phyloP scores from a whole-genome alignment of 2,888 invertebrate species.

The Xiphydria camelus region DNA sequence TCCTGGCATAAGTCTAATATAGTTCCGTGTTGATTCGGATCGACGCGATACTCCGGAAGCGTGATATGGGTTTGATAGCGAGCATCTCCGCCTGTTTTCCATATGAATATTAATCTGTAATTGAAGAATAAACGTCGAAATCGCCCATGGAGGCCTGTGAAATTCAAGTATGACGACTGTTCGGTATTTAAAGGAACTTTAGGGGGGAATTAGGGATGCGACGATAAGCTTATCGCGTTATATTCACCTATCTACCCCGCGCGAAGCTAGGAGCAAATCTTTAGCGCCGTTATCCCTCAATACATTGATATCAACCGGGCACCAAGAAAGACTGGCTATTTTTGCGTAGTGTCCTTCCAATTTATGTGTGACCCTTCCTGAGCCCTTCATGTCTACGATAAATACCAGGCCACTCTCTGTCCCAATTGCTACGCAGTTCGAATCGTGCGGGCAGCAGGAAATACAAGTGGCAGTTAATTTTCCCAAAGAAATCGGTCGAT shows the following conservation, averaged over 20 bases:
- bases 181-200: no score
- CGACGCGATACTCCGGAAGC: conserved; percentile 38
- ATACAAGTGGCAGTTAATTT: conserved; percentile 62
- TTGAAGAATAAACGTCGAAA: conserved; percentile 21
- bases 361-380: conserved; percentile 65
- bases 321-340: conserved; percentile 75
- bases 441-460: conserved; percentile 64
- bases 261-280: conserved; percentile 66
- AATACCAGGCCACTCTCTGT: conserved; percentile 61
- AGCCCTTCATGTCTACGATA: conserved; percentile 59
- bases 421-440: conserved; percentile 64
- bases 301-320: conserved; percentile 65
- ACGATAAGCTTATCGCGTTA: no score
- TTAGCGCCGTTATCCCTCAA: conserved; percentile 48
- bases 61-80: conserved; percentile 55
- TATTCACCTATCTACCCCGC: conserved; percentile 67
- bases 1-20: conserved; percentile 37
- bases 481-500: conserved; percentile 35
- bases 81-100: conserved; percentile 69
- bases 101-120: conserved; percentile 65
- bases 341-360: conserved; percentile 77
- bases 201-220: no score
- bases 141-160: no score
- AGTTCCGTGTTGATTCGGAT: conserved; percentile 47
- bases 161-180: no score